A percentile compares a stretch with the other conserved stretches of the same genome.
Evolutionary conservation across 2,797 vertebrate species (phyloP).

Genomic region (Semotilus atromaculatus): DNA sequence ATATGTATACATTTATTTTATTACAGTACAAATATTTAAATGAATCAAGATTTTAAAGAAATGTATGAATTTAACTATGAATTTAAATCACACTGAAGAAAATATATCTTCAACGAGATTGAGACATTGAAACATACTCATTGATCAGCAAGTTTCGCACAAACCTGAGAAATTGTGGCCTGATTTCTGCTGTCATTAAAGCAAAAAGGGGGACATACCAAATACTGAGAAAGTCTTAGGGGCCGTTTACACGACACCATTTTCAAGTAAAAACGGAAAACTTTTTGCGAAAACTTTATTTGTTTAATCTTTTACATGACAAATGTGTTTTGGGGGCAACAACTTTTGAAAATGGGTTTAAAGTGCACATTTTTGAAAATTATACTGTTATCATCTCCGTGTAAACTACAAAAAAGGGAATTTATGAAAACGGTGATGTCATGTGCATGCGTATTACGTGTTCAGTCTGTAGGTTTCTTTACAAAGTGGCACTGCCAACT

Average conservation of each 20-base stretch:
- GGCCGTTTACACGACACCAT: neutral
- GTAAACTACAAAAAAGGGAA: neutral
- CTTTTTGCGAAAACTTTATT: neutral
- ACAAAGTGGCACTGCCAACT: neutral
- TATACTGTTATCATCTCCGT: neutral
- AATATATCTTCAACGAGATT: neutral
- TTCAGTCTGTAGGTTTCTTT: neutral
- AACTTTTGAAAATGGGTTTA: neutral
- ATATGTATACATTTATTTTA: neutral
- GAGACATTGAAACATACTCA: neutral
- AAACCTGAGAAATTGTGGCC: neutral
- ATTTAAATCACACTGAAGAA: neutral
- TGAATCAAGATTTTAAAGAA: neutral
- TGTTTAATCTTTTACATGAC: neutral
- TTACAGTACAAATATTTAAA: neutral
- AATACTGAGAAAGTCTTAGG: neutral
- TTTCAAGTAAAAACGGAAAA: too few relatives aligned
- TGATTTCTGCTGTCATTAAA: neutral
- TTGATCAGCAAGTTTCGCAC: neutral
- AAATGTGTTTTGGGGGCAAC: neutral
- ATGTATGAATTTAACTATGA: neutral
- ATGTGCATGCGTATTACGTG: too few relatives aligned
- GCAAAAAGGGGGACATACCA: neutral
- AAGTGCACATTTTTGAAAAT: neutral
- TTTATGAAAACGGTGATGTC: neutral